Evolutionary conservation across 2,888 invertebrate species (phyloP).

Genomic region (Ceratothoa steindachneri): DNA sequence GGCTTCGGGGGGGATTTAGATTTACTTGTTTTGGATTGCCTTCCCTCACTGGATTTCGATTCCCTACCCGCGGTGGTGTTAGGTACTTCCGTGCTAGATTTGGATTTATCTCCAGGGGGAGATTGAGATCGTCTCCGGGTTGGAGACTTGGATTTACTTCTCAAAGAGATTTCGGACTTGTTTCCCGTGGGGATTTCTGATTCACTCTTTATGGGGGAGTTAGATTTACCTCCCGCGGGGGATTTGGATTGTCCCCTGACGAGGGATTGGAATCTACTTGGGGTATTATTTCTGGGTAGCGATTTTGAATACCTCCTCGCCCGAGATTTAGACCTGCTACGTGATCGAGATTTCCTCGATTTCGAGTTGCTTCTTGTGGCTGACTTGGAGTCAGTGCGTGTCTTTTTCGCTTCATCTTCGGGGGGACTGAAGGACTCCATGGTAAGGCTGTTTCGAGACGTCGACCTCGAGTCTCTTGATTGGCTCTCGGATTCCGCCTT

Average conservation of each 20-base stretch:
- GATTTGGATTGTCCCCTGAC: neutral
- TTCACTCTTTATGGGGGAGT: neutral
- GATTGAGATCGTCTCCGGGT: slow-evolving; percentile 6
- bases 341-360: neutral
- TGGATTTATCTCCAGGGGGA: slow-evolving; percentile 1
- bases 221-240: neutral
- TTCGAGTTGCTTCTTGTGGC: neutral
- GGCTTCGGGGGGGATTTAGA: slow-evolving; percentile 31
- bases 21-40: slow-evolving; percentile 24
- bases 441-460: neutral
- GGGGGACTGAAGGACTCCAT: neutral
- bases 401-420: too few species aligned
- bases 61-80: neutral
- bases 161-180: neutral
- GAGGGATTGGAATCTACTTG: neutral
- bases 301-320: neutral
- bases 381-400: neutral
- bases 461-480: neutral
- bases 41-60: slow-evolving; percentile 3
- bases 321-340: neutral
- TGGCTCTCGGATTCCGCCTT: neutral
- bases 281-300: neutral
- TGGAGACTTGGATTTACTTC: neutral
- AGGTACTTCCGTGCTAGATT: neutral
- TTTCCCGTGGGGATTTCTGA: slow-evolving; percentile 1